Conservation (phyloP, 2,888 invertebrate genomes). For the Sarcophaga subvicina region DNA sequence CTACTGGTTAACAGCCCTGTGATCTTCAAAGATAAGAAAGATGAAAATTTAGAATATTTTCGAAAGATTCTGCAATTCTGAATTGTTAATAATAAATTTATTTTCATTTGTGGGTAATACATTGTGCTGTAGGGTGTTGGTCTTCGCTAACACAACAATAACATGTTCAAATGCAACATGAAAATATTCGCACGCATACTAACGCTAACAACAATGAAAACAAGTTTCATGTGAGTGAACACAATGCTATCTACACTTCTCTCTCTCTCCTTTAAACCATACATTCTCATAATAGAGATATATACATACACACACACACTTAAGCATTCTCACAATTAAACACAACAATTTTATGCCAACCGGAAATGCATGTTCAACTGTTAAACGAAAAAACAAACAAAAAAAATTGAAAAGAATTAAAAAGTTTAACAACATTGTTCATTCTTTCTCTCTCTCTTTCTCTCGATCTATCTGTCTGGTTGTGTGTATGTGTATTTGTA, state of each 20-base stretch:
- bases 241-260: background rate
- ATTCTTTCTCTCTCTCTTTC: background rate
- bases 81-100: too few relatives aligned
- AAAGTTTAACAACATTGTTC: conserved; percentile 10
- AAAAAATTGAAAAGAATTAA: too few relatives aligned
- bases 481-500: background rate
- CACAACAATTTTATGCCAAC: conserved; percentile 28
- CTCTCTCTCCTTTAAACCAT: too few relatives aligned
- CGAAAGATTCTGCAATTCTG: too few relatives aligned
- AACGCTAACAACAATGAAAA: background rate
- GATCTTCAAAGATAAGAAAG: too few relatives aligned
- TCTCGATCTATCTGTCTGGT: background rate
- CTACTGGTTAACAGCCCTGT: too few relatives aligned
- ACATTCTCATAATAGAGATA: background rate
- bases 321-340: background rate
- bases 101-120: too few relatives aligned
- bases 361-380: conserved; percentile 56
- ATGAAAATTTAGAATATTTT: too few relatives aligned
- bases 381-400: background rate
- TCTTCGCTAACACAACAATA: too few relatives aligned
- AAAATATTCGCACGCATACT: background rate
- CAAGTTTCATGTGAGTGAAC: background rate
- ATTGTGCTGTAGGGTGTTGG: too few relatives aligned
- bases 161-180: background rate
- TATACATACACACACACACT: background rate